Base-by-base conservation (phyloP, 2,113 vertebrate species). In the Corythornis madagascariensis region DNA sequence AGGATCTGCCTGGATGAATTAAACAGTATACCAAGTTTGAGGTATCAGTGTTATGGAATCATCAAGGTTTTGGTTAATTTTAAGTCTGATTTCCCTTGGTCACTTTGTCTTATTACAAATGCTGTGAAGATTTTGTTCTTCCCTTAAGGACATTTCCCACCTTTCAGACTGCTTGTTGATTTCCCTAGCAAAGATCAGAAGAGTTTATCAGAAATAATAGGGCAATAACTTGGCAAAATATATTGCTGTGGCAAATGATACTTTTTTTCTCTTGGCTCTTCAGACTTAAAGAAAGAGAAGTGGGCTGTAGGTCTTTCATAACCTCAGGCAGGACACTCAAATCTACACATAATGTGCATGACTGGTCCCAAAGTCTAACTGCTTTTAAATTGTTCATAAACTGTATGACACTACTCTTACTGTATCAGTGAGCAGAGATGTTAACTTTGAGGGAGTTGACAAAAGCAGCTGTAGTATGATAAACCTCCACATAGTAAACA, bases 361-460 rank as follows among this genome's bases (percentile, higher is more conserved):
- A 80, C 74, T 89, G 67, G 55, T 74, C 78, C 61, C 48, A 78
- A 72, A 90, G 76, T 72, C 63, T 42, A 82, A 90, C 65, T 79
- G 77, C 66, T 95, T 95, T 94, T 84, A 79, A 96, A 82, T 82
- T 69, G 88, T 73, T 95, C 61, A 66, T 60, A 76, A 86, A 76
- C 15, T 92, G 26, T 64, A 29, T 94, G 83, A 56, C 86, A 81
- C 40, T 60, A 7, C 64, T 59, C 61, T 31, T 83, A 40, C 69
- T 72, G 26, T 35, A 31, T 40, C 43, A 48, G 29, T 31, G 79
- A 88, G 87, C 81, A 76, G 74, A 61, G 66, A 19, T 4, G 6
- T 31, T 70, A 26, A 35, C 72, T 91, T 45, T 16, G 11, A 15
- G 83, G 57, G 63, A 45, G 45, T 22, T 89, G 71, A 42, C 14